A percentile compares a stretch with the other conserved stretches of the same genome.
These are phyloP conservation scores for Ormyrus rosae DNA, from an alignment of 2,888 invertebrate genomes.

Conservation along the genomic window DNA sequence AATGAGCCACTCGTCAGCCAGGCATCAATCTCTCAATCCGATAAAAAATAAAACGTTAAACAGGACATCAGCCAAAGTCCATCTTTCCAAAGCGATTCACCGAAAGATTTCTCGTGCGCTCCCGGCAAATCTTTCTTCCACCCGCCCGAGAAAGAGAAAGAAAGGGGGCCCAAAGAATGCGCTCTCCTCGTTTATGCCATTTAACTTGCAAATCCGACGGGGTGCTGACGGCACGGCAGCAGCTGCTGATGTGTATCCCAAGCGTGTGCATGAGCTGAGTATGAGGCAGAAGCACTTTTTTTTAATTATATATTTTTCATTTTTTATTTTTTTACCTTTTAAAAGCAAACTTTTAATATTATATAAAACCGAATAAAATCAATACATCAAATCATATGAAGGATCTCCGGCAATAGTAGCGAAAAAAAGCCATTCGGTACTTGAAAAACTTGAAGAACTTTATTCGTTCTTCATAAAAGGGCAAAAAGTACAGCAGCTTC, in stretches of 20 bases:
- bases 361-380: no score
- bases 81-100: not conserved
- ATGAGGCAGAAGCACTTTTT: slow-evolving; percentile 24
- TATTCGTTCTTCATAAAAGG: slow-evolving; percentile 3
- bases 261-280: slow-evolving; percentile 65
- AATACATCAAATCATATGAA: no score
- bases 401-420: no score
- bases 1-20: slow-evolving; percentile 11
- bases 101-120: not conserved
- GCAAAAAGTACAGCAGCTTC: not conserved
- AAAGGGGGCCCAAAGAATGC: slow-evolving; percentile 57
- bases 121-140: not conserved
- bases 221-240: not conserved
- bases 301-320: no score
- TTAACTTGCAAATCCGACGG: slow-evolving; percentile 71
- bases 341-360: no score
- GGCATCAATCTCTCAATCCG: not conserved
- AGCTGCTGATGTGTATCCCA: slow-evolving; percentile 60
- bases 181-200: slow-evolving; percentile 67
- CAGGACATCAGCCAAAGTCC: slow-evolving; percentile 15
- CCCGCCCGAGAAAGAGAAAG: slow-evolving; percentile 52
- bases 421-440: not conserved
- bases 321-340: no score
- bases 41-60: slow-evolving; percentile 58
- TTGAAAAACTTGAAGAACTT: not conserved